phyloP scores from a whole-genome alignment of 2,797 vertebrate species.

The Alca torda region DNA sequence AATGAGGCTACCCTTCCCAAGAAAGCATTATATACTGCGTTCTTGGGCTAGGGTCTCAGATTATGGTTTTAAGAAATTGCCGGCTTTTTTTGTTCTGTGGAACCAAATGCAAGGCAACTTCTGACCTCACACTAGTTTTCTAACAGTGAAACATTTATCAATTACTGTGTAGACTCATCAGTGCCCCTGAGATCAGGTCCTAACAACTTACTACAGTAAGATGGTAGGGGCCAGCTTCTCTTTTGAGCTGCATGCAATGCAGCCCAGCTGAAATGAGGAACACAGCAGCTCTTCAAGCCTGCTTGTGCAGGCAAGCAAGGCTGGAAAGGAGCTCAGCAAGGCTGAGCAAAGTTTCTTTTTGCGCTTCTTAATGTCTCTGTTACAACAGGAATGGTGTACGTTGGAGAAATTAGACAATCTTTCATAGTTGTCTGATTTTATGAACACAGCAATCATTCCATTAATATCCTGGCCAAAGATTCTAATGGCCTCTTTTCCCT shows the following conservation, averaged over 20 bases:
- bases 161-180: not conserved
- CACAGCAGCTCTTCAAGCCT: not conserved
- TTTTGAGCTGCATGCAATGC: not conserved
- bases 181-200: not conserved
- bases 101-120: not conserved
- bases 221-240: not conserved
- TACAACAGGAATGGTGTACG: not conserved
- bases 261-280: not conserved
- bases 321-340: not conserved
- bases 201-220: not conserved
- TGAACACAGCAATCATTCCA: not conserved
- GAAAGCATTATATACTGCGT: not conserved
- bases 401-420: not conserved
- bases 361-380: not conserved
- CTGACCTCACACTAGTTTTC: not conserved
- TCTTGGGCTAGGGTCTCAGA: not conserved
- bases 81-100: not conserved
- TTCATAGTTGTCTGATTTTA: not conserved
- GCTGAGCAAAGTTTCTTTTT: not conserved
- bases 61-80: not conserved
- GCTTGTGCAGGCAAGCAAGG: not conserved
- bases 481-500: not conserved
- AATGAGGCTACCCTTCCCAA: not conserved
- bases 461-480: not conserved
- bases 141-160: not conserved